Evolutionary conservation across 92 coral and sea anemone genomes (phyloP).

Genomic region (Porites cylindrica): DNA sequence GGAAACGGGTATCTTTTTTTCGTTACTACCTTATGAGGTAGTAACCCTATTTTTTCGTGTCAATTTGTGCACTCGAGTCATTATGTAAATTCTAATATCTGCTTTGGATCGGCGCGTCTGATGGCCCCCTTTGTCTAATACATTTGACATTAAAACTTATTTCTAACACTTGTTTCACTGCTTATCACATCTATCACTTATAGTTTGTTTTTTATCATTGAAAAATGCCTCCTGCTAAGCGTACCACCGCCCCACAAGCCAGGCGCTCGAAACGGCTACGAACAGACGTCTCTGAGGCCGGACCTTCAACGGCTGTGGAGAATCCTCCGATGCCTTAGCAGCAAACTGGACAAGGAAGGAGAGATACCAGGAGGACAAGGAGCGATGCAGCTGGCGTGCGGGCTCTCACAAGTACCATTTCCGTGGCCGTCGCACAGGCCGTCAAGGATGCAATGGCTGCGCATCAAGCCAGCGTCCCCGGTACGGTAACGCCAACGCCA

Average conservation of each 20-base stretch:
- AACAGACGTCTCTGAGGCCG: neutral
- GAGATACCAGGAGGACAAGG: neutral
- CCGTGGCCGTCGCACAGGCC: neutral
- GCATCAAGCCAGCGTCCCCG: no score
- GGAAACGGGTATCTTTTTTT: neutral
- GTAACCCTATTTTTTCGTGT: neutral
- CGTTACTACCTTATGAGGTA: neutral
- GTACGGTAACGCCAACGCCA: no score
- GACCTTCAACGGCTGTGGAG: neutral
- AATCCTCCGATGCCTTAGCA: neutral
- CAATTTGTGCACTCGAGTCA: no score
- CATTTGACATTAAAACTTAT: neutral
- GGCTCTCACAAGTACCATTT: neutral
- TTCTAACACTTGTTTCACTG: neutral
- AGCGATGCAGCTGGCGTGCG: constrained; percentile 5
- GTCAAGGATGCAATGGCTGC: neutral
- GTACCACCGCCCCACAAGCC: neutral
- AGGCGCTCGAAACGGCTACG: neutral
- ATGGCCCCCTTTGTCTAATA: no score
- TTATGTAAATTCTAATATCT: no score
- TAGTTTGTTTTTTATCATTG: constrained; percentile 3
- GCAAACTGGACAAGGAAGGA: no score
- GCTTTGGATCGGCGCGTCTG: no score
- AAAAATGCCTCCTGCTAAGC: constrained; percentile 9
- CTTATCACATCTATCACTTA: neutral